These are phyloP conservation scores for Thymelicus sylvestris DNA, from an alignment of 2,888 invertebrate species.

Conservation along the genomic window DNA sequence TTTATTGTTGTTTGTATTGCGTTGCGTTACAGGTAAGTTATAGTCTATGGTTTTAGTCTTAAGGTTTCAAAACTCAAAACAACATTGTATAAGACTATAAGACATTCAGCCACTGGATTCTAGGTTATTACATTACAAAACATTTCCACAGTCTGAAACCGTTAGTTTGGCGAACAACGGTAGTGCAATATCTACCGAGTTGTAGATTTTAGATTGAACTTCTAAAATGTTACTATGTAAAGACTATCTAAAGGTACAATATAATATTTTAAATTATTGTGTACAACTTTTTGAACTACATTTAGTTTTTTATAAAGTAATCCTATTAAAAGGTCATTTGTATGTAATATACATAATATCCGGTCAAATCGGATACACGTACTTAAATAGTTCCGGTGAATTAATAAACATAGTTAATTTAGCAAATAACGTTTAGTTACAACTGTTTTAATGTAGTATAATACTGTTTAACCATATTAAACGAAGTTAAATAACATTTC, in stretches of 20 bases:
- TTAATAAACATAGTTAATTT: constrained; percentile 1
- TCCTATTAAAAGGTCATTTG: constrained; percentile 1
- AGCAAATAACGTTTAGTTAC: constrained; percentile 1
- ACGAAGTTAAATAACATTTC: constrained; percentile 5
- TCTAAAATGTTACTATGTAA: not conserved
- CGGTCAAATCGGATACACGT: constrained; percentile 19
- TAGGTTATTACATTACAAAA: constrained; percentile 34
- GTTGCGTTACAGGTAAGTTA: constrained; percentile 11
- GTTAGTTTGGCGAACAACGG: constrained; percentile 33
- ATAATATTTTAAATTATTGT: not conserved
- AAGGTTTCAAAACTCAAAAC: not conserved
- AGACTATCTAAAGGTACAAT: too few species aligned
- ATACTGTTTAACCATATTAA: not conserved
- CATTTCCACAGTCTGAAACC: constrained; percentile 22
- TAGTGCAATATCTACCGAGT: not conserved
- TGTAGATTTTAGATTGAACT: not conserved
- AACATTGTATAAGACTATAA: not conserved
- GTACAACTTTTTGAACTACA: not conserved
- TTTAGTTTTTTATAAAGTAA: not conserved
- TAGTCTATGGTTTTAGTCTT: not conserved
- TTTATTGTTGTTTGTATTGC: constrained; percentile 22
- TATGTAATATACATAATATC: constrained; percentile 16
- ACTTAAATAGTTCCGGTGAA: constrained; percentile 18
- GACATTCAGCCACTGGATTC: constrained; percentile 9
- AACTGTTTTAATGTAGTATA: constrained; percentile 1